Percentiles rank a stretch among this genome's conserved stretches.
Conservation (phyloP, 2,113 vertebrate genomes). For the Apteryx owenii region DNA sequence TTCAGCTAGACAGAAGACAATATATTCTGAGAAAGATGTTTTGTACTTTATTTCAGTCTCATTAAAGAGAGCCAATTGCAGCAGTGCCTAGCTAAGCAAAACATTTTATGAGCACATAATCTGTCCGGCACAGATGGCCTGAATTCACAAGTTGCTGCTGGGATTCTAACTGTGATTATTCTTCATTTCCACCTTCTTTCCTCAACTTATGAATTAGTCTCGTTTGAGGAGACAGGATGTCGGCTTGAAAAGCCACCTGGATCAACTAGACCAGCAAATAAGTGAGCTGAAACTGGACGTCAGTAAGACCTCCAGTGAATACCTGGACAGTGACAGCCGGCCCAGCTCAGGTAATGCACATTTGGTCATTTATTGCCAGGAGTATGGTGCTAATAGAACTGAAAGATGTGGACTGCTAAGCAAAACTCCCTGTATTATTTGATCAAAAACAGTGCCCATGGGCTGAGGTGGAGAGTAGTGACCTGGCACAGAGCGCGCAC, state of each 20-base stretch:
- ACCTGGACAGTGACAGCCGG: slow-evolving; percentile 90
- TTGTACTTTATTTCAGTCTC: neutral
- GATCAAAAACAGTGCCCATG: neutral
- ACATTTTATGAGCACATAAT: neutral
- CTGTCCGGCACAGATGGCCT: neutral
- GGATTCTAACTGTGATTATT: neutral
- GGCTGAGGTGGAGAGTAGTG: neutral
- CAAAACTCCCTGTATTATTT: neutral
- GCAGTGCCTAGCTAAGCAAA: neutral
- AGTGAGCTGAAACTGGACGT: slow-evolving; percentile 90
- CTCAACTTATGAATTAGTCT: slow-evolving; percentile 72
- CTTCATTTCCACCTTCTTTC: neutral
- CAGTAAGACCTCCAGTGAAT: slow-evolving; percentile 83
- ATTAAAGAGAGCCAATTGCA: neutral
- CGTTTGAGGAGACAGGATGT: slow-evolving; percentile 88
- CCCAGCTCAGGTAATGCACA: slow-evolving; percentile 89
- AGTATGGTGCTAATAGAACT: neutral
- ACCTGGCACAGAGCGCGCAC: neutral
- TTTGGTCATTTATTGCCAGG: neutral
- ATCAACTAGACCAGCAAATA: slow-evolving; percentile 91
- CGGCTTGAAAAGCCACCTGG: slow-evolving; percentile 89
- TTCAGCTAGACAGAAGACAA: neutral
- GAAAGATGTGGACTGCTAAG: neutral
- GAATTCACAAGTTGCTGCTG: neutral
- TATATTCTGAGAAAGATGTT: neutral